Percentiles rank a stretch among this genome's conserved stretches.
phyloP scores from a whole-genome alignment of 2,113 vertebrate genomes.

The Forbesichthys papilliferus region DNA sequence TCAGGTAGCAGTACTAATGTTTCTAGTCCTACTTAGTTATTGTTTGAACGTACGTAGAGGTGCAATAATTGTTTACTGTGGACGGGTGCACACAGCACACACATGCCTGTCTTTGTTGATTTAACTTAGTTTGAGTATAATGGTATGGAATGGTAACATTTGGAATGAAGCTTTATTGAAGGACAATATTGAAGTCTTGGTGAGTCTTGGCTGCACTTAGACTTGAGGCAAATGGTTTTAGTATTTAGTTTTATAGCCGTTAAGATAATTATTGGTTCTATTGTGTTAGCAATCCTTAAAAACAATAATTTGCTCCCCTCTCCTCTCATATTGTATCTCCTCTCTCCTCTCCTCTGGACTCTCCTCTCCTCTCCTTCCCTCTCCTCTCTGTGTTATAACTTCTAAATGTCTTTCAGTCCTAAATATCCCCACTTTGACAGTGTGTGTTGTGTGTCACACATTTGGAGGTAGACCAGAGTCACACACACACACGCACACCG shows the following conservation, averaged over 20 bases:
- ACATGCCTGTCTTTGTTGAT: slow-evolving; percentile 11
- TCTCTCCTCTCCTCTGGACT: background rate
- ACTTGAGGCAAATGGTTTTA: too few relatives aligned
- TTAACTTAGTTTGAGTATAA: slow-evolving; percentile 30
- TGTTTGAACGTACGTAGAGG: slow-evolving; percentile 9
- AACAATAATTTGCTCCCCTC: background rate
- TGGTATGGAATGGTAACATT: background rate
- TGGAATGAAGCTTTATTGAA: slow-evolving; percentile 24
- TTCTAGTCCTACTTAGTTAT: background rate
- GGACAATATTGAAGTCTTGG: too few relatives aligned
- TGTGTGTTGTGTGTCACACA: slow-evolving; percentile 49
- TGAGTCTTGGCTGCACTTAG: too few relatives aligned
- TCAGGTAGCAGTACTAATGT: slow-evolving; percentile 46
- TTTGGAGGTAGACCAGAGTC: slow-evolving; percentile 45
- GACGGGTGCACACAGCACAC: too few relatives aligned
- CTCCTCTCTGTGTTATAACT: too few relatives aligned
- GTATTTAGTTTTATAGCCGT: too few relatives aligned
- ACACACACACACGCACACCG: slow-evolving; percentile 11
- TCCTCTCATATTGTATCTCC: background rate
- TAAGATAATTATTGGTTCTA: too few relatives aligned
- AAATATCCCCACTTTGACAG: slow-evolving; percentile 20
- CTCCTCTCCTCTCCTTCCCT: background rate
- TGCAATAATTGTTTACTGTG: too few relatives aligned
- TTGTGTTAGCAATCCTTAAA: too few relatives aligned
- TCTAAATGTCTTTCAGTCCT: background rate